Evolutionary conservation across 2,797 vertebrate species (phyloP).

Genomic region (Thaleichthys pacificus): DNA sequence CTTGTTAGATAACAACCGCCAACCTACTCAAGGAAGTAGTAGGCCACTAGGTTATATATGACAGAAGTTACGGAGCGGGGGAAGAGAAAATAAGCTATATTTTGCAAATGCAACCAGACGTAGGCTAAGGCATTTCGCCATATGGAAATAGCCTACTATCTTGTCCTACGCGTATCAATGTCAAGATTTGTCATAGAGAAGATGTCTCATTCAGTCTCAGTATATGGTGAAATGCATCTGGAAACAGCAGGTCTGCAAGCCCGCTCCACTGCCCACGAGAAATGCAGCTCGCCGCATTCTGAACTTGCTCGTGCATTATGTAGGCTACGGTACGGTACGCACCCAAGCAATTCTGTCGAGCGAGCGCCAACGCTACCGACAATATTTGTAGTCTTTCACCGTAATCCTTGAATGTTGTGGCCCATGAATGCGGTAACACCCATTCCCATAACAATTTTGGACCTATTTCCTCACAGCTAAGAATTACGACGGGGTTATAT

Average conservation of each 20-base stretch:
- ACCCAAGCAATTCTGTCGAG: not conserved
- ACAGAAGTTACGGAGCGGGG: not conserved
- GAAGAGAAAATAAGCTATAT: not conserved
- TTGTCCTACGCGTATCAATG: not conserved
- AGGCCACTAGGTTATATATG: not conserved
- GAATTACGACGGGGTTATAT: constrained; percentile 14
- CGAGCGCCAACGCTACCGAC: not conserved
- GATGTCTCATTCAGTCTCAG: not conserved
- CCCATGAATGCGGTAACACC: not conserved
- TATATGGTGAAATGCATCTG: constrained; percentile 4
- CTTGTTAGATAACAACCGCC: not conserved
- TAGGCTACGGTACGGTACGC: constrained; percentile 4
- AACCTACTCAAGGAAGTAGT: not conserved
- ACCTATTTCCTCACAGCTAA: not conserved
- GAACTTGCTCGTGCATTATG: constrained; percentile 16
- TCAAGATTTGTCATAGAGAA: not conserved
- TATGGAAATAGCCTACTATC: not conserved
- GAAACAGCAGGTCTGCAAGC: constrained; percentile 6
- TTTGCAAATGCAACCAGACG: not conserved
- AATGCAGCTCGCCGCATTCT: constrained; percentile 19
- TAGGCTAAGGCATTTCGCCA: not conserved
- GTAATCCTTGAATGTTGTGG: constrained; percentile 2
- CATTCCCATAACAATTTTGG: not conserved
- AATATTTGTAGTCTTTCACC: constrained; percentile 1
- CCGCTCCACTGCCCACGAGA: constrained; percentile 23